phyloP scores from a whole-genome alignment of 2,113 vertebrate species.

The Calonectris borealis region DNA sequence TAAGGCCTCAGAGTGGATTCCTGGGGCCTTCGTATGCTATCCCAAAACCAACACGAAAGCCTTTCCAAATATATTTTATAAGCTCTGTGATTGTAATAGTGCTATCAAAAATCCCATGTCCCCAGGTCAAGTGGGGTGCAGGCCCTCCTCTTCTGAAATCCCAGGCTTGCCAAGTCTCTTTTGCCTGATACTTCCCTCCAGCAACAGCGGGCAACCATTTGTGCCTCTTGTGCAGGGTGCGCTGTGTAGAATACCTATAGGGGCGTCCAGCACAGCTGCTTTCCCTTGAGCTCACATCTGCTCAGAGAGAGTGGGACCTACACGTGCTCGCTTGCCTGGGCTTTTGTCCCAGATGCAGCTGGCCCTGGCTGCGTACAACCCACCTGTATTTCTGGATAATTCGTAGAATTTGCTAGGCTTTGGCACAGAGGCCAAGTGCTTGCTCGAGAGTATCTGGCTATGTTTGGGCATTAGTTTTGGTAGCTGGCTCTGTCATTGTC shows the following conservation, averaged over 20 bases:
- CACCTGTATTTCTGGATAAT: neutral
- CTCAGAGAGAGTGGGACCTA: neutral
- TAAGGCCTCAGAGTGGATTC: constrained; percentile 37
- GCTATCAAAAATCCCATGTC: neutral
- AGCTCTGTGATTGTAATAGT: constrained; percentile 27
- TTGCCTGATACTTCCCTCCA: neutral
- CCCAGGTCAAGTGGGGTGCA: neutral
- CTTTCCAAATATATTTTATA: constrained; percentile 28
- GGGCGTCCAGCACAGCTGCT: constrained; percentile 19
- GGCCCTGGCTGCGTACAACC: neutral
- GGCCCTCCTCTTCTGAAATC: neutral
- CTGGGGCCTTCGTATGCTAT: constrained; percentile 28
- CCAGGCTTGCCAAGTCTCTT: neutral
- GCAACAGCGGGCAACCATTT: neutral
- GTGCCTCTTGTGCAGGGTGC: neutral
- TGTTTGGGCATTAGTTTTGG: neutral
- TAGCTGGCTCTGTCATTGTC: neutral
- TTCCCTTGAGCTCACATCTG: constrained; percentile 21
- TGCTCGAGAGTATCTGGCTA: neutral
- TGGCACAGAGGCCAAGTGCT: neutral
- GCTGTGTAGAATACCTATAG: neutral
- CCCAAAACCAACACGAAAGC: constrained; percentile 38
- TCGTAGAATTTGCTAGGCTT: neutral
- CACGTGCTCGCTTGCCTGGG: neutral
- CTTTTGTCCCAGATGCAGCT: neutral